Evolutionary conservation across 1,140 invertebrate species (phyloP), one percentile per base, ranked within the genome.

Genomic region (Calycopis cecrops): DNA sequence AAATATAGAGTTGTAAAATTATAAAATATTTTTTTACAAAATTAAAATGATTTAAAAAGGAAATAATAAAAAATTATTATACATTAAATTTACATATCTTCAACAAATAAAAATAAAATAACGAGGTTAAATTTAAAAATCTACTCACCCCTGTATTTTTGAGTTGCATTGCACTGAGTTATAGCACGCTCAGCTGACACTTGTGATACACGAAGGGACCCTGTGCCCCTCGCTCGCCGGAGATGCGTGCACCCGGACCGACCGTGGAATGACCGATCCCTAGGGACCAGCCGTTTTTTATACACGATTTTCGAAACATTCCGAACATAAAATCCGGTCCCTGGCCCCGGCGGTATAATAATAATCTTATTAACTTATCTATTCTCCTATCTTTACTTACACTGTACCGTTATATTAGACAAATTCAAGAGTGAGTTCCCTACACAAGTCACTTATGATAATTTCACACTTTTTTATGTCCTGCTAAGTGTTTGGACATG

Each of bases 331-430:
- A 79, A 80, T 63, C 73, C 76, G 79, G 77, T 78, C 76, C 59
- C 67, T 73, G 74, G 73, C 68, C 72, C 71, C 73, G 71, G 59
- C 73, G 71, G 72, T 82, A 78, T 85, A 80, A 83, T 81, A 85
- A 83, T 81, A 85, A 85, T 84, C 80, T 82, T 84, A 85, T 85
- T 85, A 82, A 82, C 77, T 80, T 85, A 85, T 85, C 80, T 85
- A 69, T 28, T 28, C 76, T 76, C 77, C 73, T 81, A 83, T 85
- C 79, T 85, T 85, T 83, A 85, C 82, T 79, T 79, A 80, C 74
- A 83, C 79, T 69, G 66, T 83, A 82, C 82, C 78, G 79, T 85
- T 85, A 83, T 71, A 75, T 77, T 80, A 75, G 71, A 55, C 70
- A 71, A 79, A 74, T 76, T 77, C 76, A 80, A 77, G 73, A 69